phyloP scores from a whole-genome alignment of 2,888 invertebrate species.

The Theretra japonica region DNA sequence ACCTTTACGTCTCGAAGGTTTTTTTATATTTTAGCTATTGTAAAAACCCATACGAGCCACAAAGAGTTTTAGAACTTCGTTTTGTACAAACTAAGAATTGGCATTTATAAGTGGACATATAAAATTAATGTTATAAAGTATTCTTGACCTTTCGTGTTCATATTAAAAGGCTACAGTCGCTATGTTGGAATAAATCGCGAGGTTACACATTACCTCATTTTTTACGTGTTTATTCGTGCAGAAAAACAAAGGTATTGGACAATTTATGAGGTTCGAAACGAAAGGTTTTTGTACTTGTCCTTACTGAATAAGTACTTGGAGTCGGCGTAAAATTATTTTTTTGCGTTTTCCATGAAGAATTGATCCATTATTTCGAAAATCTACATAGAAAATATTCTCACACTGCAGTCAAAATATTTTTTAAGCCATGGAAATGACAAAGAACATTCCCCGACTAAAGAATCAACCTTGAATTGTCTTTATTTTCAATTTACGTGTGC shows the following conservation, averaged over 20 bases:
- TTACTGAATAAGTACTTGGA: too few relatives aligned
- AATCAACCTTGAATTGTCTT: too few relatives aligned
- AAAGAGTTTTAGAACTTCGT: slow-evolving; percentile 16
- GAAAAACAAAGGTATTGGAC: background rate
- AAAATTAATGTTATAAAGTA: slow-evolving; percentile 44
- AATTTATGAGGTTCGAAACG: background rate
- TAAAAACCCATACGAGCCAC: slow-evolving; percentile 18
- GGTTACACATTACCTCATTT: slow-evolving; percentile 32
- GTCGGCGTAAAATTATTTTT: too few relatives aligned
- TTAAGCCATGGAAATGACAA: too few relatives aligned
- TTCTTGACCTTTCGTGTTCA: slow-evolving; percentile 55
- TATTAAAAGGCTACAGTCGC: slow-evolving; percentile 46
- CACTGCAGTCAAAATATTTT: too few relatives aligned
- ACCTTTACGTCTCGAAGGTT: background rate
- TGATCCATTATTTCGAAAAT: too few relatives aligned
- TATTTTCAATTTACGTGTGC: too few relatives aligned
- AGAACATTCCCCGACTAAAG: too few relatives aligned
- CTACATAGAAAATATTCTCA: too few relatives aligned
- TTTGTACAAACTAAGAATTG: slow-evolving; percentile 34
- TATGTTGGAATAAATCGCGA: slow-evolving; percentile 40
- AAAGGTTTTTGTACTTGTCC: too few relatives aligned
- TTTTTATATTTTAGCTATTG: background rate
- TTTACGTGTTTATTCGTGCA: background rate
- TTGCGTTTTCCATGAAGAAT: too few relatives aligned
- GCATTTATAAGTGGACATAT: slow-evolving; percentile 49